phyloP scores from a whole-genome alignment of 1,140 invertebrate species.

The Nomia melanderi region DNA sequence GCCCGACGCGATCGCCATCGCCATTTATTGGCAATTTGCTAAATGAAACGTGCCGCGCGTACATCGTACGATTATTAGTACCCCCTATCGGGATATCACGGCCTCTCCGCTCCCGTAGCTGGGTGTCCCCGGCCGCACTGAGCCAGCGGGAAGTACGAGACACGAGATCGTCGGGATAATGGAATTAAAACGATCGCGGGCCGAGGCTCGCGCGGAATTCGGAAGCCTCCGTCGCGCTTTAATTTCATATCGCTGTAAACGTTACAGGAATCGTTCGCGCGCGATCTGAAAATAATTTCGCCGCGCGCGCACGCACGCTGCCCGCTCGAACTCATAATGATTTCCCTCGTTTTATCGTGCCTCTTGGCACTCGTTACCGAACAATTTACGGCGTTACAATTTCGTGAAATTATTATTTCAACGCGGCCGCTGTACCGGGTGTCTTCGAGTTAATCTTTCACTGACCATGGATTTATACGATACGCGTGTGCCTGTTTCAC shows the following conservation, averaged over 20 bases:
- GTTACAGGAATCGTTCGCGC: conserved; percentile 23
- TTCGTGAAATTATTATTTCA: conserved; percentile 34
- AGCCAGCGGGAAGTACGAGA: conserved; percentile 27
- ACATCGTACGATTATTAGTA: conserved; percentile 70
- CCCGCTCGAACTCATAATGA: conserved; percentile 30
- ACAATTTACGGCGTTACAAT: conserved; percentile 31
- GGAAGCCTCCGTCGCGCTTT: conserved; percentile 7
- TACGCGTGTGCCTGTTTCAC: too few relatives aligned
- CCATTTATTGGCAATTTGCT: conserved; percentile 81
- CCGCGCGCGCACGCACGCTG: too few relatives aligned
- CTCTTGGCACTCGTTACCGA: conserved; percentile 23
- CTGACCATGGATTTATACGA: too few relatives aligned
- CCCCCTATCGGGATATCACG: conserved; percentile 53
- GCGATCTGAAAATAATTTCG: conserved; percentile 37
- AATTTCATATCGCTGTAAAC: conserved; percentile 39
- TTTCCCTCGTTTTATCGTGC: conserved; percentile 32
- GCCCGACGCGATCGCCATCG: conserved; percentile 75
- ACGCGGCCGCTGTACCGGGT: not conserved
- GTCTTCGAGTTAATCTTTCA: not conserved
- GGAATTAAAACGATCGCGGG: conserved; percentile 46
- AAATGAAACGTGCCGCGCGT: conserved; percentile 77
- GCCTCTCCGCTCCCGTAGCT: conserved; percentile 16
- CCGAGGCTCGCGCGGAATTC: not conserved
- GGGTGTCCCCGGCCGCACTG: not conserved
- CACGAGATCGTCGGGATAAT: conserved; percentile 14